Evolutionary conservation across 2,888 invertebrate species (phyloP), one percentile per base, ranked within the genome.

Genomic region (Ptilodon capucinus): DNA sequence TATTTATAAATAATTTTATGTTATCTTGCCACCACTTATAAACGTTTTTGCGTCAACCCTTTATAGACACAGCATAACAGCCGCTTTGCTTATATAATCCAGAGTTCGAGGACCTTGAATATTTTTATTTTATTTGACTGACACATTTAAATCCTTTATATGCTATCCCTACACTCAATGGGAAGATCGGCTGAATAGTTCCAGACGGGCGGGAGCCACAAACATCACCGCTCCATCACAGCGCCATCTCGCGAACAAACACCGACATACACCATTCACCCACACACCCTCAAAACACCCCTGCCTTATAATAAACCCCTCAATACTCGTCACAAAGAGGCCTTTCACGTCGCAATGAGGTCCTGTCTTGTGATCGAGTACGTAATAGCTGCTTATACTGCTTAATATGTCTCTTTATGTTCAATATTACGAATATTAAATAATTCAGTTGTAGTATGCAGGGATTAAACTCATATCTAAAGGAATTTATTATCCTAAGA

Each of bases 211-310:
- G 68, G 74, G 72, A 74, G 77, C 82, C 79, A 76, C 84, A 84
- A 86, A 84, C 87, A 84, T 78, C 75, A 72, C 66, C 68, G 74
- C 71, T 74, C 76, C 76, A 76, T 77, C 80, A 78, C 71, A 68
- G 78, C 74, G 74, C 78, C 82, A 85, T 85, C 83, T 81, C 78
- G 74, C 76, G 75, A 76, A 78, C 74, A 87, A 88, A 89, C 87
- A 86, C 74, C 68, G 68, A 50, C 70, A 63, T 56, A 65, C 64
- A 51, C 63, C 62, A 68, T 66, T 63, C 68, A 71, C 58, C 56
- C 55, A 63, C 51, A 17, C 48, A 46, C 54, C 55, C 52, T 46
- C 34, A 47, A 39, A 40, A 41, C 50, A 16, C 42, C 44, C 8
- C 47, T 51, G 36, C 56, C 49, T 54, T 54, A 46, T 21, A 60